Conservation (phyloP, 2,888 invertebrate species). For the Cantharis rufa region DNA sequence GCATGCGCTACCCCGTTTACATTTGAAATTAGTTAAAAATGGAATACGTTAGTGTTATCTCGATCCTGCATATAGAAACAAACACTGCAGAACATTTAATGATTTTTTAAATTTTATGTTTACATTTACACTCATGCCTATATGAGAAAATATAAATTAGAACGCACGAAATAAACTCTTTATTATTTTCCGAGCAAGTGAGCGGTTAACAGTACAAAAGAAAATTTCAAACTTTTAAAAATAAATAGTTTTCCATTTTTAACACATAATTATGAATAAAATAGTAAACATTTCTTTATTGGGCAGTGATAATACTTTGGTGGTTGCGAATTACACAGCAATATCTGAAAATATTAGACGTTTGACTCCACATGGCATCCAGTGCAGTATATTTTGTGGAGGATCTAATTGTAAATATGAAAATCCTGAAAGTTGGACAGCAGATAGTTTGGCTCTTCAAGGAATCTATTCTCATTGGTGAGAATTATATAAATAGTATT, state of each 20-base stretch:
- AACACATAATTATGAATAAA: slow-evolving; percentile 11
- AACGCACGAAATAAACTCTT: slow-evolving; percentile 4
- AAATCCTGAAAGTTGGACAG: slow-evolving; percentile 64
- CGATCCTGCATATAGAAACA: slow-evolving; percentile 25
- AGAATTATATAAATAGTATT: slow-evolving; percentile 40
- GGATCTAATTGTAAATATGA: slow-evolving; percentile 84
- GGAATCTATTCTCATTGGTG: slow-evolving; percentile 87
- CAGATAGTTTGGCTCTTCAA: slow-evolving; percentile 69
- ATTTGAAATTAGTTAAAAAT: slow-evolving; percentile 25
- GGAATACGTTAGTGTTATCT: slow-evolving; percentile 26
- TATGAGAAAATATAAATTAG: slow-evolving; percentile 2
- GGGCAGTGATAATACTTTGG: slow-evolving; percentile 6
- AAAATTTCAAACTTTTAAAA: neutral
- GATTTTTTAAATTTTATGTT: slow-evolving; percentile 20
- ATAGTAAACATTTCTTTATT: slow-evolving; percentile 4
- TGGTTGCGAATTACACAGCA: slow-evolving; percentile 57
- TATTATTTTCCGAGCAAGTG: neutral
- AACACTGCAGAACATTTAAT: slow-evolving; percentile 21
- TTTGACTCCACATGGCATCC: slow-evolving; percentile 69
- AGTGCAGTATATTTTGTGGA: slow-evolving; percentile 84
- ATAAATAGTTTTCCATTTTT: neutral
- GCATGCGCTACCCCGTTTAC: slow-evolving; percentile 44
- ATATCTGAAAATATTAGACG: slow-evolving; percentile 63
- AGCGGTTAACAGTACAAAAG: neutral
- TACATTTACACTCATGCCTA: slow-evolving; percentile 5